These are phyloP conservation scores for Heterochromis multidens DNA, from an alignment of 2,113 vertebrate species.

Conservation along the genomic window DNA sequence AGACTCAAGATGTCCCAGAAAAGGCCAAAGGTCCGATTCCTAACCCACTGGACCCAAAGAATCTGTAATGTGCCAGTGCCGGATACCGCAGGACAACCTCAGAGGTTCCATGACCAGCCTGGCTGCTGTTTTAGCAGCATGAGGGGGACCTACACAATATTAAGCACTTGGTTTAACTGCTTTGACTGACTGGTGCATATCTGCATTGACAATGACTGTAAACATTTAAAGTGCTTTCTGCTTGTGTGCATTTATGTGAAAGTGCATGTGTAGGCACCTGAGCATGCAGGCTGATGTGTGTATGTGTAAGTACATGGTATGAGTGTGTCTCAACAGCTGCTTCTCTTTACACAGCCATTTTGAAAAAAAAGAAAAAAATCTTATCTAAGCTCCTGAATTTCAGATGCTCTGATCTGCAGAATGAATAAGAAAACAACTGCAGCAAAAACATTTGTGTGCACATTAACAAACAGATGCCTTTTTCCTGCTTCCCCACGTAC, in stretches of 20 bases:
- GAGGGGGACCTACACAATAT: neutral
- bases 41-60: neutral
- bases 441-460: neutral
- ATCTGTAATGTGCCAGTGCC: neutral
- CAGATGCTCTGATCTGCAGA: neutral
- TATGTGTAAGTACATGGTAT: neutral
- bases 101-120: neutral
- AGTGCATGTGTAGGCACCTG: neutral
- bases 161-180: neutral
- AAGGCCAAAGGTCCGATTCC: neutral
- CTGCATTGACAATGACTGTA: neutral
- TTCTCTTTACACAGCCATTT: neutral
- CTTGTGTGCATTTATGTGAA: neutral
- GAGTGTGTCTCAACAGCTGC: neutral
- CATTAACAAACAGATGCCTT: neutral
- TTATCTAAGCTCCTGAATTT: slow-evolving; percentile 9
- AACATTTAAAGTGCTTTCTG: neutral
- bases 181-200: neutral
- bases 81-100: neutral
- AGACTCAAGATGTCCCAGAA: neutral
- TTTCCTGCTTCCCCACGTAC: neutral
- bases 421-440: neutral
- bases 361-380: neutral
- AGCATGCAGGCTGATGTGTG: neutral
- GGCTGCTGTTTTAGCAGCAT: neutral